phyloP scores from a whole-genome alignment of 2,888 invertebrate species.

The Xylota sylvarum region DNA sequence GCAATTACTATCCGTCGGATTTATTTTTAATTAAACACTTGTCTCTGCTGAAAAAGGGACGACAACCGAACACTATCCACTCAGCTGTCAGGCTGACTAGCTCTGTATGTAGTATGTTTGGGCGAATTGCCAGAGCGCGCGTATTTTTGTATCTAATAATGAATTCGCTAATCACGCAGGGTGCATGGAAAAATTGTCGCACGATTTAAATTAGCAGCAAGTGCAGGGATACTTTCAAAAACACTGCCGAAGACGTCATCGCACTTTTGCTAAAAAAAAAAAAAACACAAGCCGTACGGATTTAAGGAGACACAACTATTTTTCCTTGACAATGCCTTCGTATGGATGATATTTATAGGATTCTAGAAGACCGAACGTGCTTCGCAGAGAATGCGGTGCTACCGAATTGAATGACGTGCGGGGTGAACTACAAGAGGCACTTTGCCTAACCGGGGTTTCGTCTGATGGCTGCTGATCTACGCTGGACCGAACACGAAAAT shows the following conservation, averaged over 20 bases:
- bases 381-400: slow-evolving; percentile 48
- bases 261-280: slow-evolving; percentile 33
- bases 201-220: slow-evolving; percentile 66
- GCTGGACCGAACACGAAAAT: slow-evolving; percentile 84
- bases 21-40: slow-evolving; percentile 72
- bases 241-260: slow-evolving; percentile 69
- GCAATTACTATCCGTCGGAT: slow-evolving; percentile 73
- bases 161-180: slow-evolving; percentile 67
- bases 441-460: slow-evolving; percentile 44
- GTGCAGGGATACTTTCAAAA: slow-evolving; percentile 57
- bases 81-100: slow-evolving; percentile 31
- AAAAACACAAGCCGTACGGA: slow-evolving; percentile 36
- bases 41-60: slow-evolving; percentile 39
- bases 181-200: slow-evolving; percentile 74
- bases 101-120: slow-evolving; percentile 21
- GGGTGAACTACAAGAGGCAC: slow-evolving; percentile 27
- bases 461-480: slow-evolving; percentile 78
- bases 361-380: slow-evolving; percentile 48
- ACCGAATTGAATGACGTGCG: slow-evolving; percentile 47
- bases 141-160: slow-evolving; percentile 72
- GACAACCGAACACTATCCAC: background rate
- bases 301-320: slow-evolving; percentile 45
- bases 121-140: slow-evolving; percentile 62
- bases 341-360: slow-evolving; percentile 69
- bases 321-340: slow-evolving; percentile 68